Base-by-base conservation (phyloP, 2,888 invertebrate genomes). In the Nomada lathburiana region DNA sequence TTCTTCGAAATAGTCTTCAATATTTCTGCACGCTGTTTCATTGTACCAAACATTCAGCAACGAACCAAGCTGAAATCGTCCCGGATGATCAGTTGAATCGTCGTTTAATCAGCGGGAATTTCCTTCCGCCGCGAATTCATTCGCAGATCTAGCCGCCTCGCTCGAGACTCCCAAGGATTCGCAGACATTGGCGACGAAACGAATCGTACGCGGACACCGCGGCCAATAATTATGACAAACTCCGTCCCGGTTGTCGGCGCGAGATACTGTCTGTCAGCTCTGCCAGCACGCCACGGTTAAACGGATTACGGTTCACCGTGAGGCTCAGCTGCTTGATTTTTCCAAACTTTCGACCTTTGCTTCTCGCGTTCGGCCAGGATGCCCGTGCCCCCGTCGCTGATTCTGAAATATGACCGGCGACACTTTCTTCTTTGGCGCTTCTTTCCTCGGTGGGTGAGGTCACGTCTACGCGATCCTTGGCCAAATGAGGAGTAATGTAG, bases 141-240 rank as follows among this genome's bases (percentile, higher is more conserved):
- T 82, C 72, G 74, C 60, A 26, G 65, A 76, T 76, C 82, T 73
- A 73, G 71, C 75, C 52, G 44, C 55, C 10, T 65, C 52, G 44
- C 55, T 13, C 60, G 59, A 42, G 47, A 55, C 62, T 65, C 53
- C 44, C 64, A n/a, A 53, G 55, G 42, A 68, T 68, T 57, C 74
- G 52, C 73, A 82, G 75, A 72, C 47, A 68, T 76, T 62, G 82
- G 83, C 76, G 86, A 57, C 55, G 81, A 81, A 64, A 82, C 73
- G 76, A 81, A 70, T 63, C 29, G 63, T 62, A 52, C 72, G 85
- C 77, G 80, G 90, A 89, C 90, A 86, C 53, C 50, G 62, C 42
- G 74, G 81, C 80, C 85, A 89, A 91, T 91, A 91, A 92, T 92
- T 92, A 91, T 92, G 92, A 92, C 90, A 92, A 92, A 92, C 90